These are phyloP conservation scores for Amblyteles armatorius DNA, from an alignment of 2,888 invertebrate genomes.

Conservation along the genomic window DNA sequence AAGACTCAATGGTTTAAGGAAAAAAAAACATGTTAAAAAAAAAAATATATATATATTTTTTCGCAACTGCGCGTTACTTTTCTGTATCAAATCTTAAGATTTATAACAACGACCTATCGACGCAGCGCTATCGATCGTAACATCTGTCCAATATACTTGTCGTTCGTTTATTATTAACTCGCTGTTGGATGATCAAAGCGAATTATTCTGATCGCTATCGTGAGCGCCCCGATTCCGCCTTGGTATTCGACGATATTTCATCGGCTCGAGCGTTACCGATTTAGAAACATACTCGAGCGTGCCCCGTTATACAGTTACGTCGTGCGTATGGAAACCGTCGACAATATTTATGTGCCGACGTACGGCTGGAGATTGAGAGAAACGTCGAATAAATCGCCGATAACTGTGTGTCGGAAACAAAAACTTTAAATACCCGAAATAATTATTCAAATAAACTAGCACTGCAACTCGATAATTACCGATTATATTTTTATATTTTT, in stretches of 20 bases:
- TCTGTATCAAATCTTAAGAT: background rate
- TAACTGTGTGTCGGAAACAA: background rate
- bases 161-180: constrained; percentile 17
- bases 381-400: background rate
- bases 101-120: background rate
- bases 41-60: background rate
- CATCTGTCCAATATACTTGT: background rate
- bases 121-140: background rate
- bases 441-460: background rate
- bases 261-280: constrained; percentile 74
- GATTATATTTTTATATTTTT: too few species aligned
- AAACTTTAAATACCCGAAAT: background rate
- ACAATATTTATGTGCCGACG: constrained; percentile 1
- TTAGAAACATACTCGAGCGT: constrained; percentile 72
- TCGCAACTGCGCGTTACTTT: background rate
- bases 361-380: background rate
- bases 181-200: constrained; percentile 13
- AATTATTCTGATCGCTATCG: constrained; percentile 29
- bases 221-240: constrained; percentile 48
- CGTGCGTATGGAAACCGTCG: constrained; percentile 8
- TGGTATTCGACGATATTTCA: constrained; percentile 74
- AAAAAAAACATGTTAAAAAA: background rate
- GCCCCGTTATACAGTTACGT: constrained; percentile 74
- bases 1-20: too few species aligned
- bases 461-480: background rate